A percentile compares a stretch with the other conserved stretches of the same genome.
phyloP scores from a whole-genome alignment of 1,140 invertebrate species.

The Lepidotrigona ventralis region DNA sequence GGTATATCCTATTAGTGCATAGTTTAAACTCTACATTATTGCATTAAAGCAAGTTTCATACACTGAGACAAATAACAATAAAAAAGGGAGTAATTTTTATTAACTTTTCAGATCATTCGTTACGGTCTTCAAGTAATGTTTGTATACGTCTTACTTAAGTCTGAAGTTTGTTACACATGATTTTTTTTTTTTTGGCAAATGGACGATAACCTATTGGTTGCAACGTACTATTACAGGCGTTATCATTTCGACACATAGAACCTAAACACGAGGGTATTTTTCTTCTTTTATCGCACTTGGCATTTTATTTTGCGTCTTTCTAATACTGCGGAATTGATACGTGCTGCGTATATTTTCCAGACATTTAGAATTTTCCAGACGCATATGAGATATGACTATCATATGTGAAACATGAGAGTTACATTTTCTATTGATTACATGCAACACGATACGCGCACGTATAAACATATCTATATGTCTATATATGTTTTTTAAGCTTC shows the following conservation, averaged over 20 bases:
- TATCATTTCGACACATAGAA: conserved; percentile 4
- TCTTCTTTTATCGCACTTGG: neutral
- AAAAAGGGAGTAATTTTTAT: neutral
- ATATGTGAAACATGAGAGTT: neutral
- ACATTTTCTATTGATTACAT: neutral
- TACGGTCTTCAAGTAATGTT: neutral
- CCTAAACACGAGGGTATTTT: neutral
- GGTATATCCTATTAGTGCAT: neutral
- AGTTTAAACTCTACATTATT: neutral
- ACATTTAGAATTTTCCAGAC: neutral
- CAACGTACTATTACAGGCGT: neutral
- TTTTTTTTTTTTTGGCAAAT: neutral
- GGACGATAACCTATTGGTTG: neutral
- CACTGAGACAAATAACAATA: neutral
- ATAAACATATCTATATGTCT: too few relatives aligned
- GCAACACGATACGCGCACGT: neutral
- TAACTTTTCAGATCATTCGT: too few relatives aligned
- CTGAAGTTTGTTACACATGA: neutral
- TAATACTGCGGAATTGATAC: too few relatives aligned
- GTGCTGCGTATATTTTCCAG: neutral
- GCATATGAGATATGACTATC: too few relatives aligned
- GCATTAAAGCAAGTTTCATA: neutral
- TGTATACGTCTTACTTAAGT: neutral
- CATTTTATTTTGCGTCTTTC: neutral
- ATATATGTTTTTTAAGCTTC: neutral